These are phyloP conservation scores for Linyphia triangularis DNA, from an alignment of 2,888 invertebrate species.

Conservation along the genomic window DNA sequence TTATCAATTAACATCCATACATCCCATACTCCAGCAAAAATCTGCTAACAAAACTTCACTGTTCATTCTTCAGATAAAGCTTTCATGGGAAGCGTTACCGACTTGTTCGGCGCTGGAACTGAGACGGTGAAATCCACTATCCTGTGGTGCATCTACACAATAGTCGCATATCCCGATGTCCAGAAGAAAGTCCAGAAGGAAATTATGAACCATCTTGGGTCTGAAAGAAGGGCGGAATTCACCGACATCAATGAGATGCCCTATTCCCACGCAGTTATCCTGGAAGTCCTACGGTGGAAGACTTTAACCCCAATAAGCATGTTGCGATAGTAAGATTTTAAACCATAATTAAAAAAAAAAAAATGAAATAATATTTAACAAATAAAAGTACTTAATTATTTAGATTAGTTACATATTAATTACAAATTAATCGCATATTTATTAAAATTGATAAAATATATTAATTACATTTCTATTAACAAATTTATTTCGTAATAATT, in stretches of 20 bases:
- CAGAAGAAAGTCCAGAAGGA: conserved; percentile 83
- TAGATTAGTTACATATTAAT: no score
- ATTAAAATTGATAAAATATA: no score
- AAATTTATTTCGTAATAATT: no score
- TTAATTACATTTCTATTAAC: no score
- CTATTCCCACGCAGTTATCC: conserved; percentile 88
- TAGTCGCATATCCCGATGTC: conserved; percentile 83
- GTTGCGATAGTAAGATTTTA: conserved; percentile 71
- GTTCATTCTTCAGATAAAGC: no score
- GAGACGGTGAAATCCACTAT: conserved; percentile 69
- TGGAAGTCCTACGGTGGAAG: conserved; percentile 89
- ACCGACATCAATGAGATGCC: conserved; percentile 86
- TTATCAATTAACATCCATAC: no score
- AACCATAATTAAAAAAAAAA: no score
- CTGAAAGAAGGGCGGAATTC: conserved; percentile 82
- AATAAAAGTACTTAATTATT: no score
- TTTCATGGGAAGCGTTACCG: conserved; percentile 50
- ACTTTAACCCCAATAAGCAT: conserved; percentile 70
- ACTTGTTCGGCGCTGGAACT: conserved; percentile 74
- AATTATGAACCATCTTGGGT: conserved; percentile 83
- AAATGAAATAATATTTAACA: no score
- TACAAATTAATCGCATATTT: no score
- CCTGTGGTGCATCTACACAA: conserved; percentile 81
- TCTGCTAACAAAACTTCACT: no score
- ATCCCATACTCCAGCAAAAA: no score